A percentile compares a stretch with the other conserved stretches of the same genome.
Conservation (phyloP, 2,797 vertebrate genomes). For the Distichodus sexfasciatus region DNA sequence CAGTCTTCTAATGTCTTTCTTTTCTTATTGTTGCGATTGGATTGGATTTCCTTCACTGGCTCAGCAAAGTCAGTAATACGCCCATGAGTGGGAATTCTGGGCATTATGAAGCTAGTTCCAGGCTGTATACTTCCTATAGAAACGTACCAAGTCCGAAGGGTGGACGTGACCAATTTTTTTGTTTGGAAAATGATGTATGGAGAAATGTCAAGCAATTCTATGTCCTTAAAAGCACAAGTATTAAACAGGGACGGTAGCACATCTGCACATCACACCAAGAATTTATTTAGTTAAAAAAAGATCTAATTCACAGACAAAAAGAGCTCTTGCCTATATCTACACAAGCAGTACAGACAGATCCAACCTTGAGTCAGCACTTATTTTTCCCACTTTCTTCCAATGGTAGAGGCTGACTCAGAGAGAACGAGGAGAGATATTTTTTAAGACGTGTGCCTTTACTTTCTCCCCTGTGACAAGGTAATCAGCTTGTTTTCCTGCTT, state of each 20-base stretch:
- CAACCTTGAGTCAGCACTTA: not conserved
- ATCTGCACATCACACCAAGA: conserved; percentile 44
- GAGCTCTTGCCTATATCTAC: not conserved
- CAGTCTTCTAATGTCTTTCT: not conserved
- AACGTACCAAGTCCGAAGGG: conserved; percentile 57
- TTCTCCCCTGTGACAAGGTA: conserved; percentile 27
- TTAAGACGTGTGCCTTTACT: conserved; percentile 71
- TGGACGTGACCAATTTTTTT: conserved; percentile 54
- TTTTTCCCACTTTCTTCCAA: not conserved
- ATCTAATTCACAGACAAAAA: not conserved
- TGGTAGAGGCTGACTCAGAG: not conserved
- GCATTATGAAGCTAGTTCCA: conserved; percentile 77
- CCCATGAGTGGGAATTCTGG: conserved; percentile 66
- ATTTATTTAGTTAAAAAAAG: not conserved
- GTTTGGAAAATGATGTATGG: conserved; percentile 56
- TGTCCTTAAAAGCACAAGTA: conserved; percentile 73
- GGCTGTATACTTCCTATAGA: conserved; percentile 57
- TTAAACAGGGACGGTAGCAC: conserved; percentile 60
- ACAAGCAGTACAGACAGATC: not conserved
- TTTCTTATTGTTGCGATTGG: not conserved
- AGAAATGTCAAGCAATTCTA: conserved; percentile 49
- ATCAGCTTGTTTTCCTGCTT: conserved; percentile 59
- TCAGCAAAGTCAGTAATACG: conserved; percentile 57
- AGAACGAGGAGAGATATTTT: not conserved
- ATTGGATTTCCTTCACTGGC: conserved; percentile 49